Evolutionary conservation across 2,888 invertebrate species (phyloP).

Genomic region (Synanthedon vespiformis): DNA sequence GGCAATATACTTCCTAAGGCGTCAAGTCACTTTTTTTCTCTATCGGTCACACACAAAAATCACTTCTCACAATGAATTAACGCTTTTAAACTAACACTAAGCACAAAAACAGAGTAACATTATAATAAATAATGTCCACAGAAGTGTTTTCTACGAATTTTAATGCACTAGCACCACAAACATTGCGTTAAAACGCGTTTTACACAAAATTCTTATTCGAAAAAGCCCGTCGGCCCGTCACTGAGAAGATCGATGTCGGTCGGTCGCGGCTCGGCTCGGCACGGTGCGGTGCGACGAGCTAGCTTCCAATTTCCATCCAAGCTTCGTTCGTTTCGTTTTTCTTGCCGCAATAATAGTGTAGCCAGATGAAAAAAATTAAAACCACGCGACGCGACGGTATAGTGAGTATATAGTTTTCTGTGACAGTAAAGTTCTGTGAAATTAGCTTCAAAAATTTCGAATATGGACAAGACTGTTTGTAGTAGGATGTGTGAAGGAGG

Average conservation of each 20-base stretch:
- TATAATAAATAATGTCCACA: slow-evolving; percentile 50
- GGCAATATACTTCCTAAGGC: slow-evolving; percentile 41
- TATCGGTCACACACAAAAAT: slow-evolving; percentile 39
- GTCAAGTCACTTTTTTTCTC: slow-evolving; percentile 28
- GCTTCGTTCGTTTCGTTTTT: not conserved
- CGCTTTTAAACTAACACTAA: slow-evolving; percentile 55
- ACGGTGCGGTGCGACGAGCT: slow-evolving; percentile 30
- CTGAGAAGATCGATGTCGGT: slow-evolving; percentile 62
- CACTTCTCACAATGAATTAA: slow-evolving; percentile 33
- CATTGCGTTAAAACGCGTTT: slow-evolving; percentile 51
- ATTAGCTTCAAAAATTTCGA: too few species aligned
- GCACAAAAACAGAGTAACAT: slow-evolving; percentile 56
- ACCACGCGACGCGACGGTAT: too few species aligned
- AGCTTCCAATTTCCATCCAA: too few species aligned
- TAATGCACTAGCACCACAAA: slow-evolving; percentile 62
- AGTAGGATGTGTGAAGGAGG: too few species aligned
- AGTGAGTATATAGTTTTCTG: too few species aligned
- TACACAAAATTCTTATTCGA: slow-evolving; percentile 51
- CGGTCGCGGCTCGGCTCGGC: slow-evolving; percentile 32
- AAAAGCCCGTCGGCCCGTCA: slow-evolving; percentile 44
- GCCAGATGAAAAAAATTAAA: slow-evolving; percentile 12
- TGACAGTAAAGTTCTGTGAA: too few species aligned
- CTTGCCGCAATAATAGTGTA: slow-evolving; percentile 29
- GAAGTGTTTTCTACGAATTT: slow-evolving; percentile 36
- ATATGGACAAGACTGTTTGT: too few species aligned